A percentile compares a stretch with the other conserved stretches of the same genome.
These are phyloP conservation scores for Thripadectes ignobilis DNA, from an alignment of 2,797 vertebrate species.

Conservation along the genomic window DNA sequence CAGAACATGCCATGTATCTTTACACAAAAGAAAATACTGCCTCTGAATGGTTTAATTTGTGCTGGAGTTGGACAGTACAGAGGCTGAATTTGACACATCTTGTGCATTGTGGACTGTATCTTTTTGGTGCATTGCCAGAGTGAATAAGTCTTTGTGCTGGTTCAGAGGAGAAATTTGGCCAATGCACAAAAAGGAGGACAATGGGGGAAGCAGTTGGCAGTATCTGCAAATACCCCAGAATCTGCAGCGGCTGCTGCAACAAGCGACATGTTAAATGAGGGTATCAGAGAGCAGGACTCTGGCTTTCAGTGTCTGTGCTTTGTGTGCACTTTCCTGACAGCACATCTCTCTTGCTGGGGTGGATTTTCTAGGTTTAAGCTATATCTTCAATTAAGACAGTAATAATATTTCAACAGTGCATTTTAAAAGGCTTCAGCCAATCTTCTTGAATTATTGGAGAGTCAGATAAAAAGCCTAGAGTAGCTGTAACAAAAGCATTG, in stretches of 20 bases:
- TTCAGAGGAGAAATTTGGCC: conserved; percentile 25
- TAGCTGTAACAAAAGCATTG: neutral
- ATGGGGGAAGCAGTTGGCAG: neutral
- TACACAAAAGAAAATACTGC: neutral
- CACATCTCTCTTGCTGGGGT: neutral
- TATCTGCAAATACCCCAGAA: neutral
- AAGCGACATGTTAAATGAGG: neutral
- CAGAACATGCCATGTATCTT: neutral
- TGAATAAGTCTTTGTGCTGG: neutral
- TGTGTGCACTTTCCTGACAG: neutral
- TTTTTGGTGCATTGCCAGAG: neutral
- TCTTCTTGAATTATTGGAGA: neutral
- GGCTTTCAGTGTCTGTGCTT: neutral
- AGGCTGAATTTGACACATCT: neutral
- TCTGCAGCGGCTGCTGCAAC: neutral
- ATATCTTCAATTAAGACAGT: neutral
- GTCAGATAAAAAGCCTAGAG: neutral
- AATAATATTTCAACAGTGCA: neutral
- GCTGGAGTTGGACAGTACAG: neutral
- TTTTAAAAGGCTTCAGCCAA: neutral
- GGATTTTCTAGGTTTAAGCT: neutral
- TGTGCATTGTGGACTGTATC: neutral
- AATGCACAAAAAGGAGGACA: neutral
- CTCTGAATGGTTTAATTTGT: neutral
- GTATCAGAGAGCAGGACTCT: neutral